phyloP scores from a whole-genome alignment of 2,797 vertebrate species.

The Karalla daura region DNA sequence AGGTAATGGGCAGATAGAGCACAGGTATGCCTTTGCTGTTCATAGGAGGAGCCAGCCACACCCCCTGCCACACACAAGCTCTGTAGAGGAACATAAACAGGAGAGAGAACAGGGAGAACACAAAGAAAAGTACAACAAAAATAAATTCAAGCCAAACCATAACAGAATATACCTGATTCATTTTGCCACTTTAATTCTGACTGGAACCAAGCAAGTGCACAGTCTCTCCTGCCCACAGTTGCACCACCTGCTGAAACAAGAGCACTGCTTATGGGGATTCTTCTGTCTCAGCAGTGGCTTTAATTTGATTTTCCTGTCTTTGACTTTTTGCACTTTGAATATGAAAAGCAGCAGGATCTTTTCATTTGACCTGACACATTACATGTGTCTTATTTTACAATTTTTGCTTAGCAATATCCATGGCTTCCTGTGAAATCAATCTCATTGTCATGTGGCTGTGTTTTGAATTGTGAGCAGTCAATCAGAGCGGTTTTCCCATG shows the following conservation, averaged over 20 bases:
- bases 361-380: neutral
- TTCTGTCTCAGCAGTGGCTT: neutral
- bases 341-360: neutral
- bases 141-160: too few species aligned
- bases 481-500: neutral
- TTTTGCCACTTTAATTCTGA: too few species aligned
- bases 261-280: neutral
- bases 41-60: too few species aligned
- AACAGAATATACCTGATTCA: too few species aligned
- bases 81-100: too few species aligned
- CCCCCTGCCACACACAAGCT: too few species aligned
- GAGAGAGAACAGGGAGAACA: too few species aligned
- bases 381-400: neutral
- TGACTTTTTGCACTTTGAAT: neutral
- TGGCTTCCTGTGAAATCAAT: neutral
- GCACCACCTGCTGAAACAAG: neutral
- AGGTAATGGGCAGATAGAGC: too few species aligned
- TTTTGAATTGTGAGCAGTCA: too few species aligned
- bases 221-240: neutral
- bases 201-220: too few species aligned
- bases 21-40: too few species aligned
- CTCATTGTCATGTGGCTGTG: neutral
- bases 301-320: neutral
- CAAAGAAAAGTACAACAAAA: too few species aligned
- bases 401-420: constrained; percentile 1